Base-by-base conservation (phyloP, 2,888 invertebrate genomes). In the Achlya flavicornis region DNA sequence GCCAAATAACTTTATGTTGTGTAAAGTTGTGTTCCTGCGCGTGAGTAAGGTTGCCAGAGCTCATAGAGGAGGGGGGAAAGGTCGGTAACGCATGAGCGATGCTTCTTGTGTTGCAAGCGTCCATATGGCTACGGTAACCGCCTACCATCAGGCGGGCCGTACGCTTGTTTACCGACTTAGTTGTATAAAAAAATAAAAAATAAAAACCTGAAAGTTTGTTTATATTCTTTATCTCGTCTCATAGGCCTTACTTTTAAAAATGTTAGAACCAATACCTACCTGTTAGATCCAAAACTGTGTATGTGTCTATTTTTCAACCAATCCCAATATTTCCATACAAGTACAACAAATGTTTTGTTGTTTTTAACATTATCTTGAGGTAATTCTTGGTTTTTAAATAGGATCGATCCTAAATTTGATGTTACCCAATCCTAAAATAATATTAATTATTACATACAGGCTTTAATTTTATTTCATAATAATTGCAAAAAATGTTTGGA, bases 261-360 rank as follows among this genome's bases (percentile, higher is more conserved):
- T 12, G 10, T 10, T 14, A 26, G 32, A 4, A 12, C 6, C 7
- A 26, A 60, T 57, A 63, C 65, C 58, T 64, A 74, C 74, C 63
- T 43, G 46, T 57, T 58, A 35, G 65, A 61, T 8, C 93, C 85
- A 70, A 90, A 96, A 58, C 88, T 90, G 68, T 87, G 88, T 19
- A 95, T 76, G 71, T 96, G 95, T 33, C 96, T 90, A 11, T 86
- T 88, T 80, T 95, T 93, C 61, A 96, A 86, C 72, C 92, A 91
- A 0, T 84, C 69, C 66, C 95, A 95, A 74, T 95, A 89, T 77
- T 95, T 94, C 95, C 96, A 96, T 58, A 96, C 85, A 46, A 95
- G 85, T 67, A 96, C 94, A 65, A 92, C 83, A 75, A 90, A 95
- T 4, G 75, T 87, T 70, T 78, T 86, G 19, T 85, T 76, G 35